phyloP scores from a whole-genome alignment of 2,888 invertebrate species.

The Pollenia griseotomentosa region DNA sequence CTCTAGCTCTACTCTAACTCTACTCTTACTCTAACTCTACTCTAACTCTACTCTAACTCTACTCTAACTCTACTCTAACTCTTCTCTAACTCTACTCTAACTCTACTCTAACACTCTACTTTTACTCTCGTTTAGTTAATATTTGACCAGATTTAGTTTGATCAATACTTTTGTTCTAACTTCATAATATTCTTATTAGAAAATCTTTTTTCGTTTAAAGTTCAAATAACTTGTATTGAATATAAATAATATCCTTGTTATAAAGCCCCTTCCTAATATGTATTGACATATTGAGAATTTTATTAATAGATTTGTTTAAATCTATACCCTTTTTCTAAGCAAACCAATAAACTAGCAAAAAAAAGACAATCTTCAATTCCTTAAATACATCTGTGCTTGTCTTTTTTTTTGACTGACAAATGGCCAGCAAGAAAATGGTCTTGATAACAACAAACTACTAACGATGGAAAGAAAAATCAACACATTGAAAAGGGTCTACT shows the following conservation, averaged over 20 bases:
- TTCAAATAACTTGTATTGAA: slow-evolving; percentile 25
- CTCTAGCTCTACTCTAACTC: too few relatives aligned
- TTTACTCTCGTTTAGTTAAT: too few relatives aligned
- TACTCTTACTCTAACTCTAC: too few relatives aligned
- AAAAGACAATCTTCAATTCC: slow-evolving; percentile 7
- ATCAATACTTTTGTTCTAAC: background rate
- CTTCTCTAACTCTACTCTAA: too few relatives aligned
- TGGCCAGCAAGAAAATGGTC: slow-evolving; percentile 57
- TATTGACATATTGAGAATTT: slow-evolving; percentile 60
- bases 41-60: too few relatives aligned
- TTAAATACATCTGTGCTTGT: slow-evolving; percentile 56
- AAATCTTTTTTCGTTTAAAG: slow-evolving; percentile 16
- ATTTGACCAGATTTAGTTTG: too few relatives aligned
- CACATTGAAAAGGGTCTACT: slow-evolving; percentile 60
- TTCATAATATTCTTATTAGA: background rate
- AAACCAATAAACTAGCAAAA: slow-evolving; percentile 11
- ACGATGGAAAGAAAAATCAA: background rate
- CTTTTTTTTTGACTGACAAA: slow-evolving; percentile 23
- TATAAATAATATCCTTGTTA: slow-evolving; percentile 54
- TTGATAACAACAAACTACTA: slow-evolving; percentile 46
- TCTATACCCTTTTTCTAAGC: slow-evolving; percentile 11
- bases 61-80: too few relatives aligned
- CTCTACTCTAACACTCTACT: too few relatives aligned
- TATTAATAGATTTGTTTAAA: slow-evolving; percentile 60
- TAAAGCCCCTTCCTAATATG: slow-evolving; percentile 8